These are phyloP conservation scores for Strix aluco DNA, from an alignment of 2,113 vertebrate species.

Conservation along the genomic window DNA sequence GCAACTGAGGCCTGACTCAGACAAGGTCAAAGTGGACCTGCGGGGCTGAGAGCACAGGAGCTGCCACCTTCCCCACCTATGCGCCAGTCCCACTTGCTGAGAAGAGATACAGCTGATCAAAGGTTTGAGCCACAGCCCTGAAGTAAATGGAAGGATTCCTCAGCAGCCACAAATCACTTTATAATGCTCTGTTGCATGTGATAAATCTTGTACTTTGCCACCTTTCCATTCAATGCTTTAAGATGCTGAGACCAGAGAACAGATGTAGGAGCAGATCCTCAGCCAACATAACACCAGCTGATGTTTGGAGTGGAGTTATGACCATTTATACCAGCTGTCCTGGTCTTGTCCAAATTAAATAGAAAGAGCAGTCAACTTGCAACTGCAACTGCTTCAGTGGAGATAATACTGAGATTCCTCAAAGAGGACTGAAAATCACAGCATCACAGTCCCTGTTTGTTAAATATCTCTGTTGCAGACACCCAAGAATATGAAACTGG, in stretches of 20 bases:
- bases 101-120: background rate
- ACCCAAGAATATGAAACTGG: background rate
- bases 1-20: background rate
- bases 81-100: background rate
- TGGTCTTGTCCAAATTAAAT: background rate
- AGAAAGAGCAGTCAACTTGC: background rate
- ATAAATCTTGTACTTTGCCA: constrained; percentile 43
- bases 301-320: background rate
- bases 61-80: background rate
- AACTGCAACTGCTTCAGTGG: background rate
- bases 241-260: background rate
- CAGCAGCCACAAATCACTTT: background rate
- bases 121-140: constrained; percentile 53
- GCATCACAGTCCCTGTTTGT: background rate
- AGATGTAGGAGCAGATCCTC: background rate
- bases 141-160: background rate
- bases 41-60: background rate
- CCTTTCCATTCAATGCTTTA: background rate
- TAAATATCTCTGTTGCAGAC: background rate
- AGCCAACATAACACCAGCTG: background rate
- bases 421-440: background rate
- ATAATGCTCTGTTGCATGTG: background rate
- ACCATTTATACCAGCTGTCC: background rate
- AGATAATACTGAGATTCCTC: background rate
- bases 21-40: background rate